These are phyloP conservation scores for Carapus acus DNA, from an alignment of 2,797 vertebrate species.

Conservation along the genomic window DNA sequence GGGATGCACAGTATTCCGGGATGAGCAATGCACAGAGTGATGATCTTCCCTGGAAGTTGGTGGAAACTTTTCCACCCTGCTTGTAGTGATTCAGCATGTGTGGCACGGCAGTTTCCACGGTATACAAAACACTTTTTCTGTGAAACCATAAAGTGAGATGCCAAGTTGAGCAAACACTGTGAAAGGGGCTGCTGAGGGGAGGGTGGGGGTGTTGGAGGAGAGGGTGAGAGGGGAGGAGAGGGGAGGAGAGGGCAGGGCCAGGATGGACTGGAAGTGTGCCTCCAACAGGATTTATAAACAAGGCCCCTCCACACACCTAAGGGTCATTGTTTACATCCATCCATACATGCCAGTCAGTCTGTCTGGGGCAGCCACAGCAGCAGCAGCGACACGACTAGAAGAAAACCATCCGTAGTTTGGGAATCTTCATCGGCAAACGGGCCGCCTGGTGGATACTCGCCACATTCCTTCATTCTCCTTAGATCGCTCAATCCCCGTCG, in stretches of 20 bases:
- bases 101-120: no score
- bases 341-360: slow-evolving; percentile 25
- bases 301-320: slow-evolving; percentile 42
- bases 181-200: slow-evolving; percentile 35
- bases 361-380: slow-evolving; percentile 4
- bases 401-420: no score
- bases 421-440: no score
- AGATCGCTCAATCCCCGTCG: slow-evolving; percentile 12
- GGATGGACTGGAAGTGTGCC: slow-evolving; percentile 70
- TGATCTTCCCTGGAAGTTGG: no score
- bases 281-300: slow-evolving; percentile 70
- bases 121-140: not conserved
- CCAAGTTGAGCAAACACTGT: slow-evolving; percentile 10
- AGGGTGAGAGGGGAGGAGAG: slow-evolving; percentile 6
- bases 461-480: slow-evolving; percentile 10
- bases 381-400: no score
- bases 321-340: slow-evolving; percentile 58
- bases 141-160: slow-evolving; percentile 14
- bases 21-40: no score
- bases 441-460: slow-evolving; percentile 17
- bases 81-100: no score
- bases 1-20: no score
- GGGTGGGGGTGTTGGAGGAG: no score
- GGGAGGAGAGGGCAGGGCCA: slow-evolving; percentile 52
- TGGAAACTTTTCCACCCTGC: no score